phyloP scores from a whole-genome alignment of 2,888 invertebrate species.

The Strigamia transsilvanica region DNA sequence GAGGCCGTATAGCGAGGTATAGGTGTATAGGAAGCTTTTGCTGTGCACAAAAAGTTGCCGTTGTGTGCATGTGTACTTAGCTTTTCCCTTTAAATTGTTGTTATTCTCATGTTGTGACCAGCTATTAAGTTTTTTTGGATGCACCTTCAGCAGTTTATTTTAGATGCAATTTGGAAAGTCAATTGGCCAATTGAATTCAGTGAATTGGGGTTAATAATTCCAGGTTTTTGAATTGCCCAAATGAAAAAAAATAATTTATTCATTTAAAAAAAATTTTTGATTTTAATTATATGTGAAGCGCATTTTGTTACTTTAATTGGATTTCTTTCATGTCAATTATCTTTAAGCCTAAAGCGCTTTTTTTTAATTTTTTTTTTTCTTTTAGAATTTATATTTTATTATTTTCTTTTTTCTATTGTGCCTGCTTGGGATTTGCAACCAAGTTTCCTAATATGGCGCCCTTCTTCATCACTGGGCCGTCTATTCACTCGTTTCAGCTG shows the following conservation, averaged over 20 bases:
- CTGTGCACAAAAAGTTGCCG: too few relatives aligned
- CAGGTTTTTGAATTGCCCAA: not conserved
- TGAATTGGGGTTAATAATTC: constrained; percentile 24
- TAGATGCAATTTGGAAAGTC: not conserved
- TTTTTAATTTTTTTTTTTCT: not conserved
- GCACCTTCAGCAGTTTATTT: not conserved
- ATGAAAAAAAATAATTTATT: too few relatives aligned
- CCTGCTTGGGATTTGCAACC: not conserved
- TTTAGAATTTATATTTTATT: not conserved
- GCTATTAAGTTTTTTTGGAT: not conserved
- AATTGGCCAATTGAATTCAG: not conserved
- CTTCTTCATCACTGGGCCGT: not conserved
- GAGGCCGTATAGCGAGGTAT: too few relatives aligned
- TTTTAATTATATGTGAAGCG: constrained; percentile 1
- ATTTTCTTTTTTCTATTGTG: not conserved
- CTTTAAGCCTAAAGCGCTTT: not conserved
- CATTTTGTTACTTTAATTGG: not conserved
- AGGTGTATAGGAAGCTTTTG: too few relatives aligned
- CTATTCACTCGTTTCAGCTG: constrained; percentile 28
- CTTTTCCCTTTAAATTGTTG: too few relatives aligned
- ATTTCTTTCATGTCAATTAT: constrained; percentile 17
- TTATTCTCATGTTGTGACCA: not conserved
- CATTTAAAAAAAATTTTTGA: not conserved
- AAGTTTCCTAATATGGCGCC: not conserved
- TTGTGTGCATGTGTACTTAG: too few relatives aligned